Percentiles rank a stretch among this genome's conserved stretches.
Conservation (phyloP, 1,140 invertebrate species). For the Zaprionus davidi region DNA sequence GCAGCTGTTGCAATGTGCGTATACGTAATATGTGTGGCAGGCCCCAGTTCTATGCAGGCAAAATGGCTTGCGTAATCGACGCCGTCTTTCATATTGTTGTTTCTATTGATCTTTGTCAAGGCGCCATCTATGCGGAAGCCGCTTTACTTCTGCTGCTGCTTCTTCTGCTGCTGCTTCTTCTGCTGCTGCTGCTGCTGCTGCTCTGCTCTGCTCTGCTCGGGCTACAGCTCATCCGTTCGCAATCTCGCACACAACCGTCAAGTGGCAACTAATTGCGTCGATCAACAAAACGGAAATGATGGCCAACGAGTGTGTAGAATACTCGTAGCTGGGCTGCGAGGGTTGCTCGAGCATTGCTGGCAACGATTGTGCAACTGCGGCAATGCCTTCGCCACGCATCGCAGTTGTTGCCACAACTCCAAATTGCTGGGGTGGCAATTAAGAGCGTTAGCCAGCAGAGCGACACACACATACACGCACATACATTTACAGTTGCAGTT, state of each 20-base stretch:
- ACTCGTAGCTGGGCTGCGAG: constrained; percentile 11
- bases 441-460: constrained; percentile 54
- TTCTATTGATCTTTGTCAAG: constrained; percentile 12
- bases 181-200: neutral
- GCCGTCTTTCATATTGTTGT: constrained; percentile 10
- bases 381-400: constrained; percentile 13
- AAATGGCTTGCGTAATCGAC: constrained; percentile 21
- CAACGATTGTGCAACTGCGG: constrained; percentile 31
- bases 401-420: constrained; percentile 16
- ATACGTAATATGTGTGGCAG: constrained; percentile 70
- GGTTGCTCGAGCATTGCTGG: constrained; percentile 15
- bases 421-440: constrained; percentile 43
- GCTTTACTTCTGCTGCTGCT: neutral
- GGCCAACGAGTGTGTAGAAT: constrained; percentile 53
- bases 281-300: constrained; percentile 64
- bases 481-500: neutral
- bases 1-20: constrained; percentile 68
- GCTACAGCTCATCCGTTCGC: neutral
- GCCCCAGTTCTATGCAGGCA: constrained; percentile 45
- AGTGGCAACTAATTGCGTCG: constrained; percentile 65
- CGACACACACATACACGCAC: constrained; percentile 18
- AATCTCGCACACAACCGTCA: constrained; percentile 54
- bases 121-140: constrained; percentile 7
- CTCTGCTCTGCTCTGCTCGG: neutral
- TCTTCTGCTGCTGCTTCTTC: neutral